Conservation (phyloP, 2,888 invertebrate species). For the Caenorhabditis doughertyi region DNA sequence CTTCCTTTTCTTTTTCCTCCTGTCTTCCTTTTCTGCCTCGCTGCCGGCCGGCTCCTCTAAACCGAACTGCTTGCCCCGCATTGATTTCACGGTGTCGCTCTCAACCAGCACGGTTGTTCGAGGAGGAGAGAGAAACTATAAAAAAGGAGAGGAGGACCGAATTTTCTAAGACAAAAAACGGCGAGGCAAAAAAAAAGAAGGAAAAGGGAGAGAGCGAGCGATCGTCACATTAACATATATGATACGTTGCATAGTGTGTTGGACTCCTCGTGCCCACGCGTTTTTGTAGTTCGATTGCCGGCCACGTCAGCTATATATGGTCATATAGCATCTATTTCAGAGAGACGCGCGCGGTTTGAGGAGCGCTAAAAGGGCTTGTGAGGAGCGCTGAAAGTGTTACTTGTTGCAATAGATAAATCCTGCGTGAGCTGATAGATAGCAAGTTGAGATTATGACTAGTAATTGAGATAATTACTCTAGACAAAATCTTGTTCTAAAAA, state of each 20-base stretch:
- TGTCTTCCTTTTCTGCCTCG: neutral
- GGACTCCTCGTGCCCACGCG: neutral
- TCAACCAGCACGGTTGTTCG: neutral
- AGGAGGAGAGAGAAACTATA: neutral
- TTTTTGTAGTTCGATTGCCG: neutral
- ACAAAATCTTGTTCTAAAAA: too few relatives aligned
- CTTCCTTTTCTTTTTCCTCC: neutral
- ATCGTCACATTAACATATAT: slow-evolving; percentile 2
- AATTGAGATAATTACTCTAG: too few relatives aligned
- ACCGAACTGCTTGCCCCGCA: neutral
- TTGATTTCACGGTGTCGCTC: neutral
- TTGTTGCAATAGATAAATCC: too few relatives aligned
- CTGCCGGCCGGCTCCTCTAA: neutral
- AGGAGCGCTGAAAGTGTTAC: too few relatives aligned
- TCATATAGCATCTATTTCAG: too few relatives aligned
- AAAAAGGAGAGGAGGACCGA: neutral
- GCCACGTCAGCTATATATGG: neutral
- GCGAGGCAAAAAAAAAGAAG: neutral
- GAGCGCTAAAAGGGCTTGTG: too few relatives aligned
- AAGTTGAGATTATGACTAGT: too few relatives aligned
- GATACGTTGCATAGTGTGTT: neutral
- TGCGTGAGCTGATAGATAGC: too few relatives aligned
- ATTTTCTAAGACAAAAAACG: slow-evolving; percentile 2
- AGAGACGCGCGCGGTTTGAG: too few relatives aligned
- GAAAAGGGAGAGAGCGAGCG: neutral